Evolutionary conservation across 37 sponge, comb jelly and placozoan genomes (phyloP).

Genomic region (Cliona cf. orientalis): DNA sequence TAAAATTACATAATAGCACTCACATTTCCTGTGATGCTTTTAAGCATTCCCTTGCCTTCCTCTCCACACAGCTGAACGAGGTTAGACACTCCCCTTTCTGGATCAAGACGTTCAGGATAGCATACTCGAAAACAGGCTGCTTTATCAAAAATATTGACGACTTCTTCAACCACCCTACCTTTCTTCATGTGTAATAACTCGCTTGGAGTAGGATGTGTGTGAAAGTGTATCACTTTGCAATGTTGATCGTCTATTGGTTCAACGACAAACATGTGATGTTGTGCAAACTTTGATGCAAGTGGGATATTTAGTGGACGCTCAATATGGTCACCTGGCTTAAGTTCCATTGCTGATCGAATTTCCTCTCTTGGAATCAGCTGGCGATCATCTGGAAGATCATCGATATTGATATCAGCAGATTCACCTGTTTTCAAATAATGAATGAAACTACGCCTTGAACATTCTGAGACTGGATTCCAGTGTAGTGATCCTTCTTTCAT

Average conservation of each 20-base stretch:
- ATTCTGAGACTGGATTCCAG: too few relatives aligned
- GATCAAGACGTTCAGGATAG: too few relatives aligned
- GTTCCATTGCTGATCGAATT: not conserved
- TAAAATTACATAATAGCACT: too few relatives aligned
- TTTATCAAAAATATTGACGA: too few relatives aligned
- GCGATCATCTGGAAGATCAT: constrained; percentile 30
- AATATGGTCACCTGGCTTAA: constrained; percentile 34
- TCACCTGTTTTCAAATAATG: constrained; percentile 31
- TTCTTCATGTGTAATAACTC: too few relatives aligned
- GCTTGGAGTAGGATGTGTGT: too few relatives aligned
- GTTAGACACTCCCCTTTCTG: too few relatives aligned
- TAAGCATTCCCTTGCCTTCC: too few relatives aligned
- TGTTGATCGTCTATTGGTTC: not conserved
- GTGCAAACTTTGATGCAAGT: not conserved
- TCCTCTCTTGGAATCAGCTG: constrained; percentile 18
- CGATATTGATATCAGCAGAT: constrained; percentile 16
- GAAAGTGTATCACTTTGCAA: constrained; percentile 21
- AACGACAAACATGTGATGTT: constrained; percentile 37
- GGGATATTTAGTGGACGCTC: not conserved
- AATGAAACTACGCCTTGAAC: constrained; percentile 31
- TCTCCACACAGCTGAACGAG: too few relatives aligned
- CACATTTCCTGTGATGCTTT: too few relatives aligned
- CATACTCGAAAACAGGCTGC: too few relatives aligned
- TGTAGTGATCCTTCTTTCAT: not conserved
- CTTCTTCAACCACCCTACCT: too few relatives aligned